Evolutionary conservation across 2,888 invertebrate species (phyloP).

Genomic region (Antitype chi): DNA sequence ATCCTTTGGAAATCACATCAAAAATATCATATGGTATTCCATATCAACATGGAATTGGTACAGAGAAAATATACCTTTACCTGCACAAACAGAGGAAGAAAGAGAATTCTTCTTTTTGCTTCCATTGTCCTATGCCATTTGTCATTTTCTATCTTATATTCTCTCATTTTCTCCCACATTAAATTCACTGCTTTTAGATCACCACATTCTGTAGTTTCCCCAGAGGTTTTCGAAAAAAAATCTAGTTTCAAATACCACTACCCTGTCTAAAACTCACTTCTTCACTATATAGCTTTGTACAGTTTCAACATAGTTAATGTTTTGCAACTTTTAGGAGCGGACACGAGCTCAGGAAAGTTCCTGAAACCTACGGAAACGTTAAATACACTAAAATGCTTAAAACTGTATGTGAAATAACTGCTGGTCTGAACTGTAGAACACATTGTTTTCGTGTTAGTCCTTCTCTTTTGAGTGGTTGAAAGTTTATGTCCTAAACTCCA

Average conservation of each 20-base stretch:
- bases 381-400: conserved; percentile 35
- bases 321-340: conserved; percentile 34
- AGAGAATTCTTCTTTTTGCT: not conserved
- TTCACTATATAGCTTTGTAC: conserved; percentile 9
- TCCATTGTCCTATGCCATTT: no score
- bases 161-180: not conserved
- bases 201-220: no score
- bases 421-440: conserved; percentile 3
- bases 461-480: not conserved
- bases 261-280: conserved; percentile 20
- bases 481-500: no score
- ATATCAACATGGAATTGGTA: not conserved
- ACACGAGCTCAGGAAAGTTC: conserved; percentile 31
- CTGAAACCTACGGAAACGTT: conserved; percentile 19
- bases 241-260: conserved; percentile 23
- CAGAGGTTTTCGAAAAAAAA: not conserved
- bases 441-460: not conserved
- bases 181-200: not conserved
- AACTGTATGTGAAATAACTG: conserved; percentile 33
- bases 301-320: conserved; percentile 42
- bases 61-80: not conserved
- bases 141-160: not conserved
- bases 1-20: not conserved
- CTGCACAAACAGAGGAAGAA: not conserved
- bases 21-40: not conserved